phyloP scores from a whole-genome alignment of 1,140 invertebrate species.

The Hetaerina americana region DNA sequence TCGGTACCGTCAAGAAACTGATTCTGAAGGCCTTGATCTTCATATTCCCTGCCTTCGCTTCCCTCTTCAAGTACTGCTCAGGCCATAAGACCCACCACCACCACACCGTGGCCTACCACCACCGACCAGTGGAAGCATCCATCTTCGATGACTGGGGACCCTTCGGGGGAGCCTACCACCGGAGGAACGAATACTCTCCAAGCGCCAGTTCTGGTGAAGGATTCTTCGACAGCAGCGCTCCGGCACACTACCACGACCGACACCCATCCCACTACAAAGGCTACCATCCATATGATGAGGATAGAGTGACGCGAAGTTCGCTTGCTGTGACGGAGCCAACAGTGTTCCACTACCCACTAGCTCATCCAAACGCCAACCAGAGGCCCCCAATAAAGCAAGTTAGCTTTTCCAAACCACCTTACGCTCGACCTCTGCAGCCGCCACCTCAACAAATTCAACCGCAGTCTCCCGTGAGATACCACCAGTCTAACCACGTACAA shows the following conservation, averaged over 20 bases:
- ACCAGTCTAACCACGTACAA: background rate
- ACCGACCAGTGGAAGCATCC: conserved; percentile 43
- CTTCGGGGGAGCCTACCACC: background rate
- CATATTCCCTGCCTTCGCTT: conserved; percentile 62
- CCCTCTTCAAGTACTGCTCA: conserved; percentile 70
- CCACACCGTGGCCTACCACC: conserved; percentile 53
- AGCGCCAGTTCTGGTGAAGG: no score
- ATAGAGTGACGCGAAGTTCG: background rate
- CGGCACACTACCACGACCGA: background rate
- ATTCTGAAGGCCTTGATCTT: conserved; percentile 65
- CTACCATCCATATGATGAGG: background rate
- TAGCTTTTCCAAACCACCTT: background rate
- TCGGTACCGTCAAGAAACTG: conserved; percentile 66
- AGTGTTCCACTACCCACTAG: background rate
- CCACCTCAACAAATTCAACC: background rate
- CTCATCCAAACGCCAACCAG: background rate
- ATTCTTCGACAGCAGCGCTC: background rate
- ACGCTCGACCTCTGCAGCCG: no score
- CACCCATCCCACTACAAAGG: background rate
- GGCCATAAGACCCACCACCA: conserved; percentile 59
- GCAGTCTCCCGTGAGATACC: background rate
- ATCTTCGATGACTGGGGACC: conserved; percentile 5
- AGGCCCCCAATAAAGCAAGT: background rate
- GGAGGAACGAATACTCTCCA: background rate
- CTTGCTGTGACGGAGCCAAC: background rate